phyloP scores from a whole-genome alignment of 1,140 invertebrate genomes.

The Cepaea nemoralis region DNA sequence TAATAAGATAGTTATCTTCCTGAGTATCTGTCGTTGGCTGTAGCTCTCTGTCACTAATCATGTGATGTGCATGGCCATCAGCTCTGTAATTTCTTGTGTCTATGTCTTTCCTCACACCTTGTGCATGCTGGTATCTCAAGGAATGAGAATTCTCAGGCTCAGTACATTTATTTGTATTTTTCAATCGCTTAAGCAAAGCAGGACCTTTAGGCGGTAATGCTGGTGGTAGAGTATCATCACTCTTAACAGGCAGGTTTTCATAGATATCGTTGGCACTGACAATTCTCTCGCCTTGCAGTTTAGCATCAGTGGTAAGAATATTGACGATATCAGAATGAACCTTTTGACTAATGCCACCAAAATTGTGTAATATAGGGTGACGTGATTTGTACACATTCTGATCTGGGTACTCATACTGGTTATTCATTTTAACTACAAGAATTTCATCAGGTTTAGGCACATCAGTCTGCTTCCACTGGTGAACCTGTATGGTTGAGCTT shows the following conservation, averaged over 20 bases:
- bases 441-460: constrained; percentile 27
- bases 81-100: constrained; percentile 21
- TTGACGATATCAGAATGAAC: constrained; percentile 4
- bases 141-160: constrained; percentile 20
- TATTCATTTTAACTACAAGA: constrained; percentile 35
- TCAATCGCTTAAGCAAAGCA: constrained; percentile 50
- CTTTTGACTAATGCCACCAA: background rate
- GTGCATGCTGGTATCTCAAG: constrained; percentile 28
- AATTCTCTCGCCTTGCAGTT: background rate
- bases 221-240: constrained; percentile 54
- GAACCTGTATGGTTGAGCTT: background rate
- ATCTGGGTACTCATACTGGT: background rate
- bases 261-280: constrained; percentile 53
- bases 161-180: constrained; percentile 30
- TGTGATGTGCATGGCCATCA: constrained; percentile 21
- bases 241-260: constrained; percentile 54
- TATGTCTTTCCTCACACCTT: background rate
- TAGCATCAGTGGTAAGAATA: constrained; percentile 17
- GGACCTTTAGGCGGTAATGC: constrained; percentile 67
- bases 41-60: constrained; percentile 4
- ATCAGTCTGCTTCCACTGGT: background rate
- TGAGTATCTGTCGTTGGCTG: constrained; percentile 19
- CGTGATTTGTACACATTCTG: background rate
- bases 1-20: constrained; percentile 59
- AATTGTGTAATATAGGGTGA: background rate